Base-by-base conservation (phyloP, 2,888 invertebrate species). In the Tortricodes alternella region DNA sequence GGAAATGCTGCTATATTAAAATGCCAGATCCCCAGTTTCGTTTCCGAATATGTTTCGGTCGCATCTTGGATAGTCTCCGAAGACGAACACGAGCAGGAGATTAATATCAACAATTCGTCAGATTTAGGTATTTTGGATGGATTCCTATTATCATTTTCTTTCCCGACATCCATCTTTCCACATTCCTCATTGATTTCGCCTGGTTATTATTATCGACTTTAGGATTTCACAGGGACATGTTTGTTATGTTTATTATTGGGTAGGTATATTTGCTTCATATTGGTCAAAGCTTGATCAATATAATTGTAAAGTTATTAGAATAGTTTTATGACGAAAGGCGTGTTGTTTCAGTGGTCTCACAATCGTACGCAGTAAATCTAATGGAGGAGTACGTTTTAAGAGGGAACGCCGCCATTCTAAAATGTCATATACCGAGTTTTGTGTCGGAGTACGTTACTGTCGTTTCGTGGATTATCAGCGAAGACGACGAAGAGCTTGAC, bases 341-440 rank as follows among this genome's bases (percentile, higher is more conserved):
- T 64, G 61, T 87, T 85, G 83, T 94, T 94, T 85, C 94, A 97
- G 97, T 97, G 88, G 97, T 97, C 77, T 95, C 96, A 77, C 97
- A 97, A 93, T 93, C 94, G 68, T 97, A 97, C 91, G 95, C 94
- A 79, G 95, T 96, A 74, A 97, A 97, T 92, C 94, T 97, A 76
- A 96, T 97, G 96, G 97, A 97, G 84, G 97, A 97, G 89, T 96
- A 97, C 89, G 96, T 97, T 69, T 92, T 97, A 73, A 94, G 95
- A 83, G 97, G 97, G 74, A 97, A 97, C 91, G 95, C 96, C 71
- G 97, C 96, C 74, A 95, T 97, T 85, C 92, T 97, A 82, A 97
- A 97, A 93, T 97, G 97, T 92, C 96, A 96, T 91, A 96, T 97
- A 85, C 97, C 97, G 73, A 96, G 96, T 91, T 97, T 97, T 92